These are phyloP conservation scores for Macropis europaea DNA, from an alignment of 2,888 invertebrate genomes.

Conservation along the genomic window DNA sequence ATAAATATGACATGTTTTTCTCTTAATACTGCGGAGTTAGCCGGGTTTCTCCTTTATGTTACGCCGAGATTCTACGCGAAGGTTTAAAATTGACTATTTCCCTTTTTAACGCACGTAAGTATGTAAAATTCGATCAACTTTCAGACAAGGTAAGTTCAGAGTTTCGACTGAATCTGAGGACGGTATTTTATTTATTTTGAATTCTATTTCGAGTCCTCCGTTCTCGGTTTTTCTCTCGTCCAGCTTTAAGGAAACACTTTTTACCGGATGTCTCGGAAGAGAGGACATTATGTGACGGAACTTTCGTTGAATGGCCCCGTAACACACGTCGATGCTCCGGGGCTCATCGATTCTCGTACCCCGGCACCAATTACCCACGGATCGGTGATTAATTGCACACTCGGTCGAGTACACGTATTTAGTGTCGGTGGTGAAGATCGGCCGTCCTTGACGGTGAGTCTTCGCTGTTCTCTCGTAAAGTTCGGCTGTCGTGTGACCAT, in stretches of 20 bases:
- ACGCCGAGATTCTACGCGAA: no score
- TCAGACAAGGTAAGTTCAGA: neutral
- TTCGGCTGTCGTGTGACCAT: constrained; percentile 41
- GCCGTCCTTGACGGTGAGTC: constrained; percentile 40
- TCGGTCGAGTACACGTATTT: constrained; percentile 58
- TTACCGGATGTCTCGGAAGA: constrained; percentile 23
- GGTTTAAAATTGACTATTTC: no score
- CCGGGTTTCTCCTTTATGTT: no score
- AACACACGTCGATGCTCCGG: constrained; percentile 41
- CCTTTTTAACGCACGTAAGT: no score
- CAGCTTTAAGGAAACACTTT: constrained; percentile 6
- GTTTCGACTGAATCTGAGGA: neutral
- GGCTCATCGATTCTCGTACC: constrained; percentile 56
- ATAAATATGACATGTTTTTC: no score
- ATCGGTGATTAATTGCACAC: constrained; percentile 62
- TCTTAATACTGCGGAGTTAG: no score
- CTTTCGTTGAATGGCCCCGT: constrained; percentile 54
- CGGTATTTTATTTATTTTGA: no score
- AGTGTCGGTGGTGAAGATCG: constrained; percentile 54
- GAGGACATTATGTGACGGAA: constrained; percentile 31
- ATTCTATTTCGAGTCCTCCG: neutral
- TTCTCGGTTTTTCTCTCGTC: neutral
- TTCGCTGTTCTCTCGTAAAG: constrained; percentile 36
- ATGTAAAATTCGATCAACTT: constrained; percentile 19
- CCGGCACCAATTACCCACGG: constrained; percentile 55